Percentiles rank a stretch among this genome's conserved stretches.
Evolutionary conservation across 1,140 invertebrate genomes (phyloP).

Genomic region (Danaus plexippus): DNA sequence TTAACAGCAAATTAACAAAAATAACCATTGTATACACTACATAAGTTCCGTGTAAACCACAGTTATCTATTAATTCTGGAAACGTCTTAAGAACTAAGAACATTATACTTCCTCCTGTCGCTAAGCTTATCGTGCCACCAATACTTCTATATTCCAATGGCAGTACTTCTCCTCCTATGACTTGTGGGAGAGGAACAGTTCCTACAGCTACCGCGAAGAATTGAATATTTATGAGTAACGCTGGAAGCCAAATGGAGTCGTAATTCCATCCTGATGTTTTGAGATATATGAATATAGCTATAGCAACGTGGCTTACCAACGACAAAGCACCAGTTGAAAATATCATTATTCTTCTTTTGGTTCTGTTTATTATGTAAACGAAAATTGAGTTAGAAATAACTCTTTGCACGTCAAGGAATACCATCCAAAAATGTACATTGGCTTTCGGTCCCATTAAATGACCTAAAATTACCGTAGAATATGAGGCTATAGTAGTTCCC

Average conservation of each 20-base stretch:
- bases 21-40: conserved; percentile 31
- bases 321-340: conserved; percentile 31
- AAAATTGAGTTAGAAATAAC: conserved; percentile 54
- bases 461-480: conserved; percentile 74
- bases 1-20: conserved; percentile 27
- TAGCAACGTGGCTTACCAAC: conserved; percentile 31
- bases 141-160: conserved; percentile 42
- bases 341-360: conserved; percentile 45
- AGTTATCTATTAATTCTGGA: conserved; percentile 23
- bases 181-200: conserved; percentile 43
- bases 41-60: conserved; percentile 39
- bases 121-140: conserved; percentile 36
- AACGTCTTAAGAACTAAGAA: conserved; percentile 4
- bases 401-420: conserved; percentile 72
- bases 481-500: conserved; percentile 74
- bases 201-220: conserved; percentile 40
- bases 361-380: conserved; percentile 42
- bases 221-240: conserved; percentile 40
- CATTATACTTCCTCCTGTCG: conserved; percentile 17
- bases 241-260: conserved; percentile 39
- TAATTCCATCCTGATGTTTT: conserved; percentile 23
- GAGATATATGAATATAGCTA: conserved; percentile 36
- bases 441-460: conserved; percentile 60
- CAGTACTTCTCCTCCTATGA: conserved; percentile 49
- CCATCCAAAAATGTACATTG: conserved; percentile 76